Evolutionary conservation across 2,888 invertebrate species (phyloP), one percentile per base, ranked within the genome.

Genomic region (Marronus borbonicus): DNA sequence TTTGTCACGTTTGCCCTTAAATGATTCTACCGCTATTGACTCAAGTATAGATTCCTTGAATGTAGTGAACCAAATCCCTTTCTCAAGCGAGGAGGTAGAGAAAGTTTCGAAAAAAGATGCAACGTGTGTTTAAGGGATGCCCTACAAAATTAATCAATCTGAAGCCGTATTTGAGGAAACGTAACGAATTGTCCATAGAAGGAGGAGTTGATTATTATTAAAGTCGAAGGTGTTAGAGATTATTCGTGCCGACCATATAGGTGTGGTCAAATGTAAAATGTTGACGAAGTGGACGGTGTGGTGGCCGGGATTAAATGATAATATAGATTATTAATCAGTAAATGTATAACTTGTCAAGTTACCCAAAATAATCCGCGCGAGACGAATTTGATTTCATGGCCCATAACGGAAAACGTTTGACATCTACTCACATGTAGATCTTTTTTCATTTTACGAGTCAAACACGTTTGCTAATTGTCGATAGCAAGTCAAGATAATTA

Each of bases 401-500:
- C 76, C 4, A n/a, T 7, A 60, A 50, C 49, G n/a, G 17, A 70
- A 65, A 62, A 20, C 14, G 36, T 78, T 31, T 65, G 80, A 14
- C 44, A 69, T 36, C 50, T 10, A 50, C 12, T 50, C 17, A 50
- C 50, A 50, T 7, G n/a, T 50, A 14, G 7, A 50, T 50, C n/a
- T 17, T 50, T 10, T 50, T 50, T 50, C 17, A 28, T 82, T 83
- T 69, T 68, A 82, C 12, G 80, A 81, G 66, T 52, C 80, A 4
- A 8, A 20, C 60, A n/a, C n/a, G 50, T 50, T 50, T 50, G 8
- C 2, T 50, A 50, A 50, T 50, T 62, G 76, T 82, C 12, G 81
- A 83, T 76, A 58, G 78, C 55, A 80, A 78, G 72, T 81, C 80
- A 17, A 83, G 81, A 79, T 82, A n/a, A n/a, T 2, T 62, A 62